phyloP scores from a whole-genome alignment of 2,888 invertebrate species.

The Pollenia amentaria region DNA sequence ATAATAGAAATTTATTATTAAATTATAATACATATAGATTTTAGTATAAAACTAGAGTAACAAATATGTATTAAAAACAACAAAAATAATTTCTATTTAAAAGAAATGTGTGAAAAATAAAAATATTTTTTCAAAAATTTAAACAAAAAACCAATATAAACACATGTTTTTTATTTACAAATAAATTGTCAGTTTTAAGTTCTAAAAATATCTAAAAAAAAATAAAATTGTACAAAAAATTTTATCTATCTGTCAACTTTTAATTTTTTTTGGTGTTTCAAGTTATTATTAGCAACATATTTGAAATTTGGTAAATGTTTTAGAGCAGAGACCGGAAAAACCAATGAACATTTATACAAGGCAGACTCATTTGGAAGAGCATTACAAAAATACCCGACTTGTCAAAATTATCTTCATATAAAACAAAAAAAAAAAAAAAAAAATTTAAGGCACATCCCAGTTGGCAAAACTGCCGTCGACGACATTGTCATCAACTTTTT shows the following conservation, averaged over 20 bases:
- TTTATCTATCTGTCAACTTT: not conserved
- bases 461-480: too few relatives aligned
- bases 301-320: constrained; percentile 21
- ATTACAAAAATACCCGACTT: too few relatives aligned
- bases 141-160: constrained; percentile 28
- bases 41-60: not conserved
- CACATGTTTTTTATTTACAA: not conserved
- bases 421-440: too few relatives aligned
- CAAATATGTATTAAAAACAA: constrained; percentile 16
- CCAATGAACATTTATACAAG: too few relatives aligned
- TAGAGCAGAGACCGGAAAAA: not conserved
- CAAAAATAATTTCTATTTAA: constrained; percentile 12
- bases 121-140: constrained; percentile 70
- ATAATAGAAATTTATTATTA: constrained; percentile 38
- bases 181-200: not conserved
- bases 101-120: constrained; percentile 52
- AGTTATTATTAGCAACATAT: constrained; percentile 36
- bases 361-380: too few relatives aligned
- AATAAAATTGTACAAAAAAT: too few relatives aligned
- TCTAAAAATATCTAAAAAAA: too few relatives aligned
- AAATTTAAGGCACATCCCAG: too few relatives aligned
- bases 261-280: not conserved
- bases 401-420: too few relatives aligned
- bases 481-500: too few relatives aligned
- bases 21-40: not conserved